These are phyloP conservation scores for Melanostigma gelatinosum DNA, from an alignment of 2,113 vertebrate species.

Conservation along the genomic window DNA sequence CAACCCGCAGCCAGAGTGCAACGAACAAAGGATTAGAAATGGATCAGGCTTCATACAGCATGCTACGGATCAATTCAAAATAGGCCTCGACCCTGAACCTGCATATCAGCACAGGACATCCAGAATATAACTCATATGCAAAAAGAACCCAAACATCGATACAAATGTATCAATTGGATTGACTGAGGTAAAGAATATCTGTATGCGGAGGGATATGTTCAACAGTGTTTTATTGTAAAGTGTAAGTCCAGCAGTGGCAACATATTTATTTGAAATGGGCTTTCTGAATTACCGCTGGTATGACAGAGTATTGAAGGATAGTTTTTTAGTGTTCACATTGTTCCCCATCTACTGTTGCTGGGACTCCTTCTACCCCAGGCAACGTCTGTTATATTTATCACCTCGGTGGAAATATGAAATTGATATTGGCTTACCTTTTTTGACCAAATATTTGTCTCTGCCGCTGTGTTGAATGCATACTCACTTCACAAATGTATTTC, in stretches of 20 bases:
- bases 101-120: conserved; percentile 10
- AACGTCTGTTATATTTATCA: conserved; percentile 38
- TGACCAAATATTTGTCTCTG: neutral
- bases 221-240: neutral
- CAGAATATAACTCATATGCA: neutral
- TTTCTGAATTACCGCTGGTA: conserved; percentile 16
- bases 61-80: conserved; percentile 35
- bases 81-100: conserved; percentile 21
- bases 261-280: neutral
- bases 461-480: neutral
- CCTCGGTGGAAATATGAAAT: conserved; percentile 46
- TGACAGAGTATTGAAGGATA: conserved; percentile 28
- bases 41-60: conserved; percentile 17
- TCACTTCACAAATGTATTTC: conserved; percentile 1
- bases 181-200: neutral
- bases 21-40: conserved; percentile 17
- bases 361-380: conserved; percentile 27
- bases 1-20: neutral
- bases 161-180: neutral
- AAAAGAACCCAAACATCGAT: neutral
- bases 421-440: conserved; percentile 33
- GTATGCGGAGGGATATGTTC: neutral
- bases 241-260: neutral
- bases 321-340: conserved; percentile 2
- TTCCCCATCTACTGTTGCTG: conserved; percentile 19